These are phyloP conservation scores for Coelinius sp. DNA, from an alignment of 2,888 invertebrate genomes.

Conservation along the genomic window DNA sequence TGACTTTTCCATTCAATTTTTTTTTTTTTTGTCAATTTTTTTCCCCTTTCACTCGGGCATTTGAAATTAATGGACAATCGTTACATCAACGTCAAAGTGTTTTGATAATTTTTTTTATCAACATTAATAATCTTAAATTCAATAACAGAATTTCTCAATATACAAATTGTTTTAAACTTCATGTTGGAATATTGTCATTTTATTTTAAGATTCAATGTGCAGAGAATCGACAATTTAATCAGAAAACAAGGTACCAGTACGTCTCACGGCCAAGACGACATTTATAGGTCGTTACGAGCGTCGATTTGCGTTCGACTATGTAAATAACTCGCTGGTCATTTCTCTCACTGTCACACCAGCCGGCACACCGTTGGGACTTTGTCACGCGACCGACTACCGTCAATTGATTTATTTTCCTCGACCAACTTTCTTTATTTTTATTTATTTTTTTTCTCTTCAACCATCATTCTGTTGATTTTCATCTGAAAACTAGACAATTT, in stretches of 20 bases:
- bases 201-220: not conserved
- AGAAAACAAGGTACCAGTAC: slow-evolving; percentile 29
- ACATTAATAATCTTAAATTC: too few species aligned
- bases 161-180: too few species aligned
- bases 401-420: slow-evolving; percentile 28
- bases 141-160: too few species aligned
- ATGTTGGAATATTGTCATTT: not conserved
- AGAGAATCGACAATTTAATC: slow-evolving; percentile 11
- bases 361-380: slow-evolving; percentile 5
- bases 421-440: not conserved
- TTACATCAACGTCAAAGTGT: not conserved
- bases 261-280: slow-evolving; percentile 49
- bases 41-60: not conserved
- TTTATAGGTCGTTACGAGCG: slow-evolving; percentile 51
- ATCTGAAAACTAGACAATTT: not conserved
- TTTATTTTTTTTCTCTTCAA: not conserved
- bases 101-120: not conserved
- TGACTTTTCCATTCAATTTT: slow-evolving; percentile 20
- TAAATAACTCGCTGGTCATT: slow-evolving; percentile 42
- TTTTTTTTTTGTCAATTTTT: not conserved
- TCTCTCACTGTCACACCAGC: slow-evolving; percentile 35
- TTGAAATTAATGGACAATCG: not conserved
- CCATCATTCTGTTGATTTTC: not conserved
- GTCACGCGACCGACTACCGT: slow-evolving; percentile 28
- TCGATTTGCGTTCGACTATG: slow-evolving; percentile 47